phyloP scores from a whole-genome alignment of 2,888 invertebrate species.

The Pegoplata infirma region DNA sequence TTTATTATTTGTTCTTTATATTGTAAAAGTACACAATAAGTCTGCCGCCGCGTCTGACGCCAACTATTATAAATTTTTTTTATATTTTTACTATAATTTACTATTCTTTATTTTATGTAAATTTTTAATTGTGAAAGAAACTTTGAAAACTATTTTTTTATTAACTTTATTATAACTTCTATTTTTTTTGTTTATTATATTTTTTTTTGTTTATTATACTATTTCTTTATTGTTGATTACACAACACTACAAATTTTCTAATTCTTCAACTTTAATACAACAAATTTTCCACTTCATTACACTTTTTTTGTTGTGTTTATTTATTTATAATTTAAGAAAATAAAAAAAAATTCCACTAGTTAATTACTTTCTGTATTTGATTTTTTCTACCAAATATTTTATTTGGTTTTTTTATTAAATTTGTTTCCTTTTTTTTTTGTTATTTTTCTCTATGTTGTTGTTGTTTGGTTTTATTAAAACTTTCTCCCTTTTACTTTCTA shows the following conservation, averaged over 20 bases:
- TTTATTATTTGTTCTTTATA: slow-evolving; percentile 10
- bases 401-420: slow-evolving; percentile 14
- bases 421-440: too few species aligned
- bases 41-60: slow-evolving; percentile 57
- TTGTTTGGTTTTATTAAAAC: slow-evolving; percentile 14
- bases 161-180: too few species aligned
- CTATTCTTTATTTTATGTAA: slow-evolving; percentile 1
- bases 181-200: too few species aligned
- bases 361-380: background rate
- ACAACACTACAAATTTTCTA: too few species aligned
- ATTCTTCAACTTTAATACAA: too few species aligned
- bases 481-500: slow-evolving; percentile 44
- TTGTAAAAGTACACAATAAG: slow-evolving; percentile 29
- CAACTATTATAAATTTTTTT: slow-evolving; percentile 22
- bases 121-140: slow-evolving; percentile 9
- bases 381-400: background rate
- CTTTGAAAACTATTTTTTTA: too few species aligned
- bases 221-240: slow-evolving; percentile 48
- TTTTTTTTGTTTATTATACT: background rate
- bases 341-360: too few species aligned
- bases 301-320: background rate
- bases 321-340: background rate
- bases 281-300: background rate
- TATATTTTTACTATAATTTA: background rate
- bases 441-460: slow-evolving; percentile 42